Evolutionary conservation across 2,797 vertebrate genomes (phyloP).

Genomic region (Hemitrygon akajei): DNA sequence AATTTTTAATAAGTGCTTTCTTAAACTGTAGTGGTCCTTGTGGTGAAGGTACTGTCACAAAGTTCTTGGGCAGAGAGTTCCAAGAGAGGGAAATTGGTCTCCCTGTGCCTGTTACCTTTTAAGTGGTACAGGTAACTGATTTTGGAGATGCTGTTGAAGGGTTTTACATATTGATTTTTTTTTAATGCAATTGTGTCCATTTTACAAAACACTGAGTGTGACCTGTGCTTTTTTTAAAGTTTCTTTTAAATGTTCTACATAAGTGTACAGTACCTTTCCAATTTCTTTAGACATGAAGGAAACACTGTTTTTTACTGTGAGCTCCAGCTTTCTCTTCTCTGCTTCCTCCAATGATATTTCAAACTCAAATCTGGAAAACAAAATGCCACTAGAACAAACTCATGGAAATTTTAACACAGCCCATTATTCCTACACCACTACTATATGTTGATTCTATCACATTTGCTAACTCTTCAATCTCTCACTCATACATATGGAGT

Average conservation of each 20-base stretch:
- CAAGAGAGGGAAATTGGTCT: no score
- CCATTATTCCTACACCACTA: background rate
- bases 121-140: no score
- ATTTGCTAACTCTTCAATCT: background rate
- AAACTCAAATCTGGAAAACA: constrained; percentile 74
- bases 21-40: no score
- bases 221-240: background rate
- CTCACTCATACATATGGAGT: no score
- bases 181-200: background rate
- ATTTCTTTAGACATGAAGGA: constrained; percentile 87
- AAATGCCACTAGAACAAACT: constrained; percentile 44
- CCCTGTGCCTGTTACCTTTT: no score
- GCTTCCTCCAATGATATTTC: constrained; percentile 73
- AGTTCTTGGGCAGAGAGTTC: no score
- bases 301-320: constrained; percentile 76
- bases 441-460: background rate
- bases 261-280: constrained; percentile 67
- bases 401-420: background rate
- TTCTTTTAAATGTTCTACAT: background rate
- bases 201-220: no score
- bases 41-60: no score
- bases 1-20: no score
- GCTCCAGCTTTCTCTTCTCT: constrained; percentile 66
- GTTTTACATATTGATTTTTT: background rate
- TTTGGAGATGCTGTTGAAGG: no score